phyloP scores from a whole-genome alignment of 2,113 vertebrate species.

The Myanophis thanlyinensis region DNA sequence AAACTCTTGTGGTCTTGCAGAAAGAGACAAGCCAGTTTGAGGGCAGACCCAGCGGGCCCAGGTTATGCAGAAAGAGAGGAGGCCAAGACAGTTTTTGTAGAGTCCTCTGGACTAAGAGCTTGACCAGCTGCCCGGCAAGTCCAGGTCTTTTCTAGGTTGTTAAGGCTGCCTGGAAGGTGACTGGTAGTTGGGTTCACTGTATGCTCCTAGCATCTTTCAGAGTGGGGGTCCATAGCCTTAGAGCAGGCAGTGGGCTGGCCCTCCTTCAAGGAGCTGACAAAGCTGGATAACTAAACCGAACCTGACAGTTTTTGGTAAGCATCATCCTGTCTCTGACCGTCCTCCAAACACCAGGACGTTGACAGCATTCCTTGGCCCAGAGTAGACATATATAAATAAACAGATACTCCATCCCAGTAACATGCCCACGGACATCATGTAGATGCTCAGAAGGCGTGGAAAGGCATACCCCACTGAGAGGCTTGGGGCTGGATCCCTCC shows the following conservation, averaged over 20 bases:
- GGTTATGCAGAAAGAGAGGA: background rate
- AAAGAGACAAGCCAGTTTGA: background rate
- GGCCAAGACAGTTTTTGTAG: background rate
- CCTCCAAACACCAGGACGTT: background rate
- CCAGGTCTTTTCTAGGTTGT: background rate
- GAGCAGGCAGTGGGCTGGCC: background rate
- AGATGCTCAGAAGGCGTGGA: background rate
- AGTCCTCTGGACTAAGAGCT: background rate
- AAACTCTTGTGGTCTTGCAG: background rate
- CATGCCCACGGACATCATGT: background rate
- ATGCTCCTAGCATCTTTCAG: background rate
- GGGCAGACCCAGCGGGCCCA: background rate
- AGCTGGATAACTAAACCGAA: background rate
- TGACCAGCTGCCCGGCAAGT: background rate
- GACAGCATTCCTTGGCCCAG: background rate
- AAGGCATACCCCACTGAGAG: background rate
- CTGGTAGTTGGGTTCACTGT: background rate
- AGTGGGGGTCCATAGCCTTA: too few relatives aligned
- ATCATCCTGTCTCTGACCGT: background rate
- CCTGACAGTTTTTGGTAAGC: background rate
- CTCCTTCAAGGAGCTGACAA: background rate
- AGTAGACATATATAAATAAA: background rate
- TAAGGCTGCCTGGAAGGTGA: background rate
- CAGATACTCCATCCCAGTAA: background rate
- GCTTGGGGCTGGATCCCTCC: background rate